These are phyloP conservation scores for Isichthys henryi DNA, from an alignment of 2,113 vertebrate species.

Conservation along the genomic window DNA sequence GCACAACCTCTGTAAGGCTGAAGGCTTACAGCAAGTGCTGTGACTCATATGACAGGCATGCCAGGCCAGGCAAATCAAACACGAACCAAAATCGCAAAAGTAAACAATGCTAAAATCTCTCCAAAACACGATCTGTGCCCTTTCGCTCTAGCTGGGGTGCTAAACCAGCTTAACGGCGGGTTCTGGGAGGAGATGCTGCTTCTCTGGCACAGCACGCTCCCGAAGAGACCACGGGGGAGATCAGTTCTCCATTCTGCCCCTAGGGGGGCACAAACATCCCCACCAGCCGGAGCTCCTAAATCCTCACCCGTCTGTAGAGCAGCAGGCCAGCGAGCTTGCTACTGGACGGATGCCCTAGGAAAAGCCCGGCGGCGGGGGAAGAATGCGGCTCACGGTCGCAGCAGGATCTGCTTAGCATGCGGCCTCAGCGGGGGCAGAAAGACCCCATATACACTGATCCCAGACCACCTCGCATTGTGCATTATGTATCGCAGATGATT, in stretches of 20 bases:
- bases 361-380: not conserved
- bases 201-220: not conserved
- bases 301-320: not conserved
- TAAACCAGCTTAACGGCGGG: not conserved
- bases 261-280: not conserved
- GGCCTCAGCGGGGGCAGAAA: not conserved
- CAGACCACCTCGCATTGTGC: not conserved
- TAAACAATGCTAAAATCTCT: not conserved
- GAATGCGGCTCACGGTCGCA: not conserved
- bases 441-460: not conserved
- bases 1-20: not conserved
- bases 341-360: not conserved
- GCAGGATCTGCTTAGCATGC: too few relatives aligned
- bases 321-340: not conserved
- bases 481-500: not conserved
- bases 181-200: not conserved
- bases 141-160: not conserved
- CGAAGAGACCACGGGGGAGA: not conserved
- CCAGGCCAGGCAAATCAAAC: too few relatives aligned
- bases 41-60: not conserved
- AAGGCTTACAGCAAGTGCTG: not conserved
- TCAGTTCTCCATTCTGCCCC: not conserved
- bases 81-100: not conserved
- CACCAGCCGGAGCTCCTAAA: not conserved
- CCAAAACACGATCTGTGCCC: not conserved